Evolutionary conservation across 2,113 vertebrate species (phyloP).

Genomic region (Pelodiscus sinensis): DNA sequence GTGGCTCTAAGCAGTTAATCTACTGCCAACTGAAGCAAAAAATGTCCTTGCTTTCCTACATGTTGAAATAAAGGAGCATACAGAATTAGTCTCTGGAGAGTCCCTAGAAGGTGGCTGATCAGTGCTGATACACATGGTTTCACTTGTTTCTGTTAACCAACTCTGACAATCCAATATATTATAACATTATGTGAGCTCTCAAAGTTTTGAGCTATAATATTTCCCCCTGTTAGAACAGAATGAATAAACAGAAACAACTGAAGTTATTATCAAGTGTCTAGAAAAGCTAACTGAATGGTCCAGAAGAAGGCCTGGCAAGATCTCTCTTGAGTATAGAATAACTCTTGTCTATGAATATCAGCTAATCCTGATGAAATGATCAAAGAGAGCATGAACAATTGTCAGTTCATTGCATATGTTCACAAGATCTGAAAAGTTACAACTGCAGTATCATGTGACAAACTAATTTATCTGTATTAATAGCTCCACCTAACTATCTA

Average conservation of each 20-base stretch:
- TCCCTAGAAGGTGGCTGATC: background rate
- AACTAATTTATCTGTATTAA: background rate
- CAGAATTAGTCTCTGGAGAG: background rate
- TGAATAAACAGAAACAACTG: background rate
- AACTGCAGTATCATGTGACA: background rate
- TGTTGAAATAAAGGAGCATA: background rate
- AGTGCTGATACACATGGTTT: background rate
- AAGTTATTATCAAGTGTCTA: background rate
- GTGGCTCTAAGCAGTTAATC: background rate
- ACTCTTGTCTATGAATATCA: background rate
- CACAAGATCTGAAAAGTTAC: background rate
- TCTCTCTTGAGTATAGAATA: background rate
- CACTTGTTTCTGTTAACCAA: background rate
- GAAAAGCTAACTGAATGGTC: background rate
- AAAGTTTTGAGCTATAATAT: background rate
- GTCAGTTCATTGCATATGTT: background rate
- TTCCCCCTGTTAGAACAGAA: background rate
- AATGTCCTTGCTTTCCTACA: background rate
- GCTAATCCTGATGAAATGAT: background rate
- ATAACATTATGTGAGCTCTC: background rate
- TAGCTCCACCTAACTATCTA: background rate
- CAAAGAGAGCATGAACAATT: background rate
- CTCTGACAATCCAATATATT: background rate
- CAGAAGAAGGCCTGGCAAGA: background rate
- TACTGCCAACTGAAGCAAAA: background rate